A percentile compares a stretch with the other conserved stretches of the same genome.
Conservation (phyloP, 2,888 invertebrate genomes). For the Apamea epomidion region DNA sequence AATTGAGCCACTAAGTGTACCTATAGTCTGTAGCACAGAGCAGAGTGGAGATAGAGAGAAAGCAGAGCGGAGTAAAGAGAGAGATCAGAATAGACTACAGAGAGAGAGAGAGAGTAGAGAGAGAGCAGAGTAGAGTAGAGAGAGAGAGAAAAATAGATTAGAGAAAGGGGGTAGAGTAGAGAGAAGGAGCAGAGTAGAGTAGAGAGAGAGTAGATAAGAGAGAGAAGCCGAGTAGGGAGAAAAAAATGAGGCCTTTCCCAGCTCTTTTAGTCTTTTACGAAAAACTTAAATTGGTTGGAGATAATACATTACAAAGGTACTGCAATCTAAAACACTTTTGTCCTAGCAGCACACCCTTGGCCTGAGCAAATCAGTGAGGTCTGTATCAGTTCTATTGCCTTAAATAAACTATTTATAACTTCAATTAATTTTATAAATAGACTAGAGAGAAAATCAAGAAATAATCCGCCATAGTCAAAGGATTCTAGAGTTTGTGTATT, state of each 20-base stretch:
- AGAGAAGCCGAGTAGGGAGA: no score
- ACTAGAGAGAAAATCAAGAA: neutral
- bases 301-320: no score
- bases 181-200: no score
- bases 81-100: no score
- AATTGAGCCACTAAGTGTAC: neutral
- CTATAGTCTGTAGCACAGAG: neutral
- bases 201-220: no score
- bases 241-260: no score
- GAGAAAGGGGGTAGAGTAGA: no score
- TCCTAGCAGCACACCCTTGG: neutral
- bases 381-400: neutral
- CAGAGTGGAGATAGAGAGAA: neutral
- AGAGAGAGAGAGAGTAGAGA: no score
- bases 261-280: neutral
- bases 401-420: neutral
- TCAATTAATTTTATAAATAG: neutral
- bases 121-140: no score
- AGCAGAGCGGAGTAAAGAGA: no score
- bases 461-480: neutral
- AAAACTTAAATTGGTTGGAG: no score
- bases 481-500: slow-evolving; percentile 1
- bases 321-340: neutral
- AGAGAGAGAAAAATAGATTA: no score
- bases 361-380: neutral